A percentile compares a stretch with the other conserved stretches of the same genome.
phyloP scores from a whole-genome alignment of 2,797 vertebrate species.

The Tarsius wallacei region DNA sequence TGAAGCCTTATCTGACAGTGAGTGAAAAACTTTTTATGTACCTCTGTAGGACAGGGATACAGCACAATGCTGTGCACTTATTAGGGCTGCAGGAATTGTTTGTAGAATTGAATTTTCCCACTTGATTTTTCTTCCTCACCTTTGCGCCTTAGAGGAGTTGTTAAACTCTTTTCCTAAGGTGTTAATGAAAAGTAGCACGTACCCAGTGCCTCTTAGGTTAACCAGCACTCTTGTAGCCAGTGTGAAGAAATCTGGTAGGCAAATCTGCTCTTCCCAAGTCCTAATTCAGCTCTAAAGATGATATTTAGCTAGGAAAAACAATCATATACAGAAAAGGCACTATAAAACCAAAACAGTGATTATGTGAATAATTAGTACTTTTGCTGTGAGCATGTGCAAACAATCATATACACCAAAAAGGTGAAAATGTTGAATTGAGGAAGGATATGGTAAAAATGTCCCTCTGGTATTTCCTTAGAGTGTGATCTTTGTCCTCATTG shows the following conservation, averaged over 20 bases:
- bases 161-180: neutral
- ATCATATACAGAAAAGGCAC: neutral
- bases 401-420: neutral
- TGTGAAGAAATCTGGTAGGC: neutral
- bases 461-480: neutral
- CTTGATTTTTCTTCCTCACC: constrained; percentile 44
- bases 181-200: constrained; percentile 39
- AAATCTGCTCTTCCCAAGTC: neutral
- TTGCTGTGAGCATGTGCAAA: neutral
- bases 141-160: neutral
- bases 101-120: constrained; percentile 36
- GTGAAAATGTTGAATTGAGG: constrained; percentile 27
- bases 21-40: constrained; percentile 9
- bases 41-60: neutral
- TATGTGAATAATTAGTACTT: neutral
- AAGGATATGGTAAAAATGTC: neutral
- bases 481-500: neutral
- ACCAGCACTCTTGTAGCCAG: neutral
- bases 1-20: neutral
- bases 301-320: neutral
- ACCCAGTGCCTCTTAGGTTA: neutral
- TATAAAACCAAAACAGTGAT: constrained; percentile 46
- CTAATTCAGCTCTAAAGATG: constrained; percentile 49
- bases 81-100: neutral
- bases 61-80: neutral